A percentile compares a stretch with the other conserved stretches of the same genome.
Conservation (phyloP, 2,113 vertebrate species). For the Heptranchias perlo region DNA sequence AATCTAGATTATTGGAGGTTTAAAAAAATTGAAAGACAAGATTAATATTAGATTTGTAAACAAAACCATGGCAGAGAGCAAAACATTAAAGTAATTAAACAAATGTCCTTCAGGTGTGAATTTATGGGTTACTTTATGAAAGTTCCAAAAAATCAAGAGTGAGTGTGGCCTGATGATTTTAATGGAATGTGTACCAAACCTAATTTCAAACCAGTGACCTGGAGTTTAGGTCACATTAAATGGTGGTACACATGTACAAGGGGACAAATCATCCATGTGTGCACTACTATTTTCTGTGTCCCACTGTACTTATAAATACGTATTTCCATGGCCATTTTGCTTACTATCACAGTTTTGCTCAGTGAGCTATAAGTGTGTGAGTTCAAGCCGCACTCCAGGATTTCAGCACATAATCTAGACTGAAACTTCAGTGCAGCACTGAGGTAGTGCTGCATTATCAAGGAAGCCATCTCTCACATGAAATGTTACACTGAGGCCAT, state of each 20-base stretch:
- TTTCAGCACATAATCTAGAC: no score
- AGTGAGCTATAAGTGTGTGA: not conserved
- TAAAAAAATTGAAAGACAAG: not conserved
- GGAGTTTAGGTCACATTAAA: not conserved
- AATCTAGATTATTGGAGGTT: not conserved
- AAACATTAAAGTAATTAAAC: not conserved
- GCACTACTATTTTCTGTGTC: not conserved
- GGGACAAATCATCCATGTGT: not conserved
- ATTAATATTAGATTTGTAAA: not conserved
- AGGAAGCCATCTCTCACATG: not conserved
- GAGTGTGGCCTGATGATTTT: not conserved
- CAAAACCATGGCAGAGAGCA: not conserved
- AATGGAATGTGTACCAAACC: not conserved
- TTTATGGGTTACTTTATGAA: not conserved
- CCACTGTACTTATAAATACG: not conserved
- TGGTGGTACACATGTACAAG: not conserved
- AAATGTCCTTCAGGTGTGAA: not conserved
- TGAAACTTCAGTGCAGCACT: not conserved
- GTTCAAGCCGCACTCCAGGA: not conserved
- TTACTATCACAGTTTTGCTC: not conserved
- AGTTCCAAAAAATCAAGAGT: not conserved
- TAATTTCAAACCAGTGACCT: conserved; percentile 15
- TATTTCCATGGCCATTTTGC: not conserved
- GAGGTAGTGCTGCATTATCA: not conserved
- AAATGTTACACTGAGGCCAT: not conserved